phyloP scores from a whole-genome alignment of 2,113 vertebrate species.

The Takifugu bimaculatus region DNA sequence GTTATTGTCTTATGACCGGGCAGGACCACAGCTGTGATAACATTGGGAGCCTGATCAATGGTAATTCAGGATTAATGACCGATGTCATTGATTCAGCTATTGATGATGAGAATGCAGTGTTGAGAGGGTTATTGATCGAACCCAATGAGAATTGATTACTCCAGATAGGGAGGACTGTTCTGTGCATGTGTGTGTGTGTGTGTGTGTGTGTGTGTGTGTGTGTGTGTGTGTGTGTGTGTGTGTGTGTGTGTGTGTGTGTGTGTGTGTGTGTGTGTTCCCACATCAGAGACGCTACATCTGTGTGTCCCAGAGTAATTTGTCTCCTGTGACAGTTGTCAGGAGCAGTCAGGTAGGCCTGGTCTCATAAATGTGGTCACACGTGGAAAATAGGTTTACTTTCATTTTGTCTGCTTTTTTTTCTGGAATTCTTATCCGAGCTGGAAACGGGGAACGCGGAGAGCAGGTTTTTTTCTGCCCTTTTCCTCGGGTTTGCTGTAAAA shows the following conservation, averaged over 20 bases:
- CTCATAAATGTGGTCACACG: slow-evolving; percentile 46
- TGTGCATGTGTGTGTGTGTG: slow-evolving; percentile 2
- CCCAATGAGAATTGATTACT: slow-evolving; percentile 54
- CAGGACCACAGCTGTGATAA: slow-evolving; percentile 12
- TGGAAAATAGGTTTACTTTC: slow-evolving; percentile 14
- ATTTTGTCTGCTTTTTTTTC: neutral
- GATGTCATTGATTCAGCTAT: slow-evolving; percentile 32
- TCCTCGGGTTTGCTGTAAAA: neutral
- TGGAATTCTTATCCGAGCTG: neutral
- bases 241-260: slow-evolving; percentile 1
- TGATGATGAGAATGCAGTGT: slow-evolving; percentile 47
- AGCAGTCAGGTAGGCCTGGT: slow-evolving; percentile 43
- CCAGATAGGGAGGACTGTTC: slow-evolving; percentile 38
- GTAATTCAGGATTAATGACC: slow-evolving; percentile 50
- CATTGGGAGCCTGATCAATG: slow-evolving; percentile 35
- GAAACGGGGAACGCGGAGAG: neutral
- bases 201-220: slow-evolving; percentile 3
- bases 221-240: slow-evolving; percentile 5
- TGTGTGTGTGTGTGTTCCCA: neutral
- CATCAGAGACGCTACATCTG: neutral
- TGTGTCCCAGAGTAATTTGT: slow-evolving; percentile 34
- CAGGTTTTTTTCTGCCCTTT: neutral
- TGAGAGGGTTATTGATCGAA: slow-evolving; percentile 34
- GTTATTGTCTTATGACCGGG: slow-evolving; percentile 5
- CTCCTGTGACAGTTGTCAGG: slow-evolving; percentile 43